Evolutionary conservation across 1,140 invertebrate species (phyloP).

Genomic region (Acromyrmex echinatior): DNA sequence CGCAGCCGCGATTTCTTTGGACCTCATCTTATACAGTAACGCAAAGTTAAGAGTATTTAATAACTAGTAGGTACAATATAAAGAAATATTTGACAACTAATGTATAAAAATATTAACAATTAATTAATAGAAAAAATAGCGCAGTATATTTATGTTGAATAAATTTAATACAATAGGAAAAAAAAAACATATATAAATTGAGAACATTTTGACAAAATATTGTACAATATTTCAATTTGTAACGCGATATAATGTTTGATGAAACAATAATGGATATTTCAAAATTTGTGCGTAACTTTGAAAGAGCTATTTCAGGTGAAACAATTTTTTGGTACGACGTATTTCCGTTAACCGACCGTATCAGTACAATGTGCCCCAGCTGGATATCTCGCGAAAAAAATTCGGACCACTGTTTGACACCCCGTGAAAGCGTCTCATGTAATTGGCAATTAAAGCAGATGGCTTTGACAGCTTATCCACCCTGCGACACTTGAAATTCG

Average conservation of each 20-base stretch:
- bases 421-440: slow-evolving; percentile 59
- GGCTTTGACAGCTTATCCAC: slow-evolving; percentile 66
- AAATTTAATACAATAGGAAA: not conserved
- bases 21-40: slow-evolving; percentile 39
- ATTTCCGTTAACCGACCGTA: slow-evolving; percentile 19
- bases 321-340: slow-evolving; percentile 6
- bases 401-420: slow-evolving; percentile 53
- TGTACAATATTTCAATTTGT: slow-evolving; percentile 7
- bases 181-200: not conserved
- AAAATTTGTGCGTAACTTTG: slow-evolving; percentile 11
- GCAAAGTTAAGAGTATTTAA: not conserved
- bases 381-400: slow-evolving; percentile 49
- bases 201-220: not conserved
- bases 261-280: slow-evolving; percentile 20
- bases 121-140: not conserved
- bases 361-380: not conserved
- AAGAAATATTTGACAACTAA: not conserved
- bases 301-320: slow-evolving; percentile 8
- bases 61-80: not conserved
- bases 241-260: not conserved
- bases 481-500: slow-evolving; percentile 61
- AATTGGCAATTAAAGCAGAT: slow-evolving; percentile 76
- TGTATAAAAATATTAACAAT: not conserved
- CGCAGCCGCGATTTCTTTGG: slow-evolving; percentile 70
- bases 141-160: not conserved